Evolutionary conservation across 2,113 vertebrate species (phyloP).

Genomic region (zebrafish (Danio rerio)): GRCz12tu NC_133186.1:34586001-34586500

Average conservation of each 20-base stretch:
- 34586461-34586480: no score
- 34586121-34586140: constrained; percentile 52
- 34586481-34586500: no score
- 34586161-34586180: constrained; percentile 67
- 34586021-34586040: constrained; percentile 30
- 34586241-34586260: constrained; percentile 9
- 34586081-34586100: constrained; percentile 20
- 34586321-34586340: background rate
- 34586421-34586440: no score
- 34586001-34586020: constrained; percentile 8
- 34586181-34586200: constrained; percentile 69
- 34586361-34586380: background rate
- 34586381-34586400: no score
- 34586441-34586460: no score
- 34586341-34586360: background rate
- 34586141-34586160: constrained; percentile 50
- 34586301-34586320: background rate
- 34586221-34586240: constrained; percentile 25
- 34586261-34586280: constrained; percentile 65
- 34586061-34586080: constrained; percentile 27
- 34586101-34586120: constrained; percentile 37
- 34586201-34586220: constrained; percentile 47
- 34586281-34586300: constrained; percentile 67
- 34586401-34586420: no score
- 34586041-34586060: constrained; percentile 1